Evolutionary conservation across 2,797 vertebrate species (phyloP), one percentile per base, ranked within the genome.

Genomic region (Melanotaenia trifasciata): DNA sequence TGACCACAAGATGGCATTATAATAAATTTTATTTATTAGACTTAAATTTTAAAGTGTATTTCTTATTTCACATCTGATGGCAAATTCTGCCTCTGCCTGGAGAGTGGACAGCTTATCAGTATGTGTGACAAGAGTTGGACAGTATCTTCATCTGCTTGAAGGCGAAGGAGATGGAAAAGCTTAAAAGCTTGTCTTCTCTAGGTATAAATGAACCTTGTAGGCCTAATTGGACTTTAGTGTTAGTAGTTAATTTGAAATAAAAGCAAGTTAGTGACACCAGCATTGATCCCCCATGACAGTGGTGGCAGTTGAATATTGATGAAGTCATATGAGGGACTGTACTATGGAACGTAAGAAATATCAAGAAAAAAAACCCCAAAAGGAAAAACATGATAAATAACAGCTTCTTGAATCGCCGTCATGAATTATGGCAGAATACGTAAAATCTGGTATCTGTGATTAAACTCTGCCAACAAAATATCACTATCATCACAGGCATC

Each of bases 401-500:
- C 61, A 72, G 24, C 62, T 63, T 70, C 62, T 45, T 67, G 58
- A 22, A 24, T 51, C 22, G 2, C 59, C 62, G 7, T 54, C 26
- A 30, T 36, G 69, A 83, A 76, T 78, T 64, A 82, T 38, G 32
- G 59, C 50, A 58, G 58, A 80, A 80, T 67, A 65, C 79, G 58
- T 74, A 38, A 74, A 85, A 85, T 83, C 58, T 78, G 61, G 51
- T 83, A 81, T 79, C 51, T 72, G 67, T 87, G 89, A 91, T 91
- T 85, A 83, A 84, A 89, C 84, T 65, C 67, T 66, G 75, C 70
- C 76, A 78, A 82, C 64, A 80, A 82, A 90, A 84, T 67, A 68
- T 58, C 72, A 70, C 80, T 83, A 82, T 91, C 84, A 85, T 85
- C 87, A 45, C 78, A 62, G 72, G 78, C 78, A 90, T 91, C 88